Percentiles rank a stretch among this genome's conserved stretches.
Conservation (phyloP, 2,113 vertebrate genomes). For the Mohoua ochrocephala region DNA sequence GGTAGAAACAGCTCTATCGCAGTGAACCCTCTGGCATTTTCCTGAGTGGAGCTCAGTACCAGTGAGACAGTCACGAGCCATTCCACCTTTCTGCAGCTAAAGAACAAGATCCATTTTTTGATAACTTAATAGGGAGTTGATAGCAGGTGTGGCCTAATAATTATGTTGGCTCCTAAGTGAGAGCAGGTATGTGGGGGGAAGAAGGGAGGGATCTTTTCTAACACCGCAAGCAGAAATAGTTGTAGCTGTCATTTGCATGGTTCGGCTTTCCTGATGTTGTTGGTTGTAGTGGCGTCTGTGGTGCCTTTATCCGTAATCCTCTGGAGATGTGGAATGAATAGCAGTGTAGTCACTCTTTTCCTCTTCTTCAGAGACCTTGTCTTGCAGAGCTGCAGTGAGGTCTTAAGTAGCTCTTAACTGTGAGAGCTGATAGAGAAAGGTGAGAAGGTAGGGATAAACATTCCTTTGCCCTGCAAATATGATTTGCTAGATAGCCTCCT, state of each 20-base stretch:
- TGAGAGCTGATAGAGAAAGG: background rate
- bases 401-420: background rate
- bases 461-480: background rate
- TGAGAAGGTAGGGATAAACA: background rate
- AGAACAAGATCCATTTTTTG: background rate
- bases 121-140: background rate
- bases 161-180: background rate
- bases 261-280: background rate
- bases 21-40: background rate
- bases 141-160: background rate
- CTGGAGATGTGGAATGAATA: background rate
- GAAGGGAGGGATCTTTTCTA: background rate
- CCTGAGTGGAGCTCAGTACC: background rate
- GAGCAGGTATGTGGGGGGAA: background rate
- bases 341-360: background rate
- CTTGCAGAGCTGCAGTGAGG: background rate
- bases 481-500: background rate
- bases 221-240: background rate
- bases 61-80: background rate
- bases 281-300: background rate
- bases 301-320: accelerated
- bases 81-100: background rate
- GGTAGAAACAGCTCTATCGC: background rate
- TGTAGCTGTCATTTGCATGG: background rate
- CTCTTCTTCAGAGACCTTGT: background rate